Evolutionary conservation across 1,140 invertebrate species (phyloP).

Genomic region (Drosophila lacertosa): DNA sequence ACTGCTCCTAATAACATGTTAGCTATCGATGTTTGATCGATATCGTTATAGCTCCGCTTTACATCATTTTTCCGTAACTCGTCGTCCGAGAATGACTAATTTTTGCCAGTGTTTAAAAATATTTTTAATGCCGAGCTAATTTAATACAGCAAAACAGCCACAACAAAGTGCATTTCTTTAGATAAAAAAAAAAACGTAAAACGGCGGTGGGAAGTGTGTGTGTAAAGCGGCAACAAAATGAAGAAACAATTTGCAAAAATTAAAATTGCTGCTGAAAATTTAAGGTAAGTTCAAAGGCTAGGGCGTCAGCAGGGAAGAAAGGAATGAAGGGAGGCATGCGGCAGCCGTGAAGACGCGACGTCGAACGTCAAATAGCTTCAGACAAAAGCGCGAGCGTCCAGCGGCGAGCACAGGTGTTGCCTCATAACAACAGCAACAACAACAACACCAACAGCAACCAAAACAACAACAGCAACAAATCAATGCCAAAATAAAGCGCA

Average conservation of each 20-base stretch:
- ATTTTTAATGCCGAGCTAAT: conserved; percentile 75
- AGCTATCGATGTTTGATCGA: conserved; percentile 18
- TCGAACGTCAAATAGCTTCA: conserved; percentile 27
- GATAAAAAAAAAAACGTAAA: conserved; percentile 42
- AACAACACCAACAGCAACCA: conserved; percentile 27
- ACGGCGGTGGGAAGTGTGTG: conserved; percentile 44
- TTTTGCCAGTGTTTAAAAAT: conserved; percentile 72
- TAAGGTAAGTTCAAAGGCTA: conserved; percentile 83
- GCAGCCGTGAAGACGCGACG: conserved; percentile 17
- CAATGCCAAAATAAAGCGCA: conserved; percentile 59
- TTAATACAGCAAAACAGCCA: conserved; percentile 57
- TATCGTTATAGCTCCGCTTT: conserved; percentile 21
- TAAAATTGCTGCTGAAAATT: conserved; percentile 84
- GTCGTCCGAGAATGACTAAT: conserved; percentile 76
- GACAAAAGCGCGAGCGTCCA: conserved; percentile 22
- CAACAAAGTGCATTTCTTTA: conserved; percentile 52
- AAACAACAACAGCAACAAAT: conserved; percentile 37
- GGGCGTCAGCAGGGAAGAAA: conserved; percentile 12
- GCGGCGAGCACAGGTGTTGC: conserved; percentile 67
- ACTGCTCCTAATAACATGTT: not conserved
- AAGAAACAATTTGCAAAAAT: conserved; percentile 84
- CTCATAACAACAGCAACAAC: conserved; percentile 62
- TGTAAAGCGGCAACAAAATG: conserved; percentile 68
- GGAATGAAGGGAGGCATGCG: conserved; percentile 8
- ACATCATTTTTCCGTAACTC: conserved; percentile 60